A percentile compares a stretch with the other conserved stretches of the same genome.
Evolutionary conservation across 2,113 vertebrate species (phyloP).

Genomic region (Marmota monax): DNA sequence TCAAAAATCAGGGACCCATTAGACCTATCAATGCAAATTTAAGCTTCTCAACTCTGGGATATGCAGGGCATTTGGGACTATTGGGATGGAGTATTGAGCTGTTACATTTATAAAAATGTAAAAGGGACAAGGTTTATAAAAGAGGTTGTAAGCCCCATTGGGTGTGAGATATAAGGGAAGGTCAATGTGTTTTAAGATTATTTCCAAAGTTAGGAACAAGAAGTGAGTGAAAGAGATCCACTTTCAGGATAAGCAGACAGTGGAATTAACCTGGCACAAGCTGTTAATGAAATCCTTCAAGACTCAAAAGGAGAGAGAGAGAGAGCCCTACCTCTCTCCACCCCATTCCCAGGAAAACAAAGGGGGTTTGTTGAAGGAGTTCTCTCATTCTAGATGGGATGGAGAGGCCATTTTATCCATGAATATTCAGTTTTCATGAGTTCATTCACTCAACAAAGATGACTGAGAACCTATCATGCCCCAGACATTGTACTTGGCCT

Average conservation of each 20-base stretch:
- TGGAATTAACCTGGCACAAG: not conserved
- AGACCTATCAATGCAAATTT: not conserved
- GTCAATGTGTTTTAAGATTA: not conserved
- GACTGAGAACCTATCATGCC: not conserved
- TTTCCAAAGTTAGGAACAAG: not conserved
- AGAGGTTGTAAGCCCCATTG: not conserved
- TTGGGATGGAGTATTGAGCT: not conserved
- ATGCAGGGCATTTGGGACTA: not conserved
- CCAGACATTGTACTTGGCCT: not conserved
- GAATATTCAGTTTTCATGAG: not conserved
- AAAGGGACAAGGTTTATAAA: not conserved
- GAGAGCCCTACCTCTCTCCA: not conserved
- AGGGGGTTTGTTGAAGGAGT: not conserved
- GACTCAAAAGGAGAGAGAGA: not conserved
- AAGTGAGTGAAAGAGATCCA: not conserved
- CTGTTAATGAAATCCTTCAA: not conserved
- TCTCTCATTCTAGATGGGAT: not conserved
- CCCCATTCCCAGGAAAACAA: not conserved
- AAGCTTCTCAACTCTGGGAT: not conserved
- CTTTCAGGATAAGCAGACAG: not conserved
- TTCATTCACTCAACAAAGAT: not conserved
- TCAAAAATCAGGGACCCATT: not conserved
- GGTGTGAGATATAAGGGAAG: not conserved
- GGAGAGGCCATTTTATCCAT: not conserved
- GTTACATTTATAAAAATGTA: not conserved